Base-by-base conservation (phyloP, 2,888 invertebrate genomes). In the Oscheius sp. region DNA sequence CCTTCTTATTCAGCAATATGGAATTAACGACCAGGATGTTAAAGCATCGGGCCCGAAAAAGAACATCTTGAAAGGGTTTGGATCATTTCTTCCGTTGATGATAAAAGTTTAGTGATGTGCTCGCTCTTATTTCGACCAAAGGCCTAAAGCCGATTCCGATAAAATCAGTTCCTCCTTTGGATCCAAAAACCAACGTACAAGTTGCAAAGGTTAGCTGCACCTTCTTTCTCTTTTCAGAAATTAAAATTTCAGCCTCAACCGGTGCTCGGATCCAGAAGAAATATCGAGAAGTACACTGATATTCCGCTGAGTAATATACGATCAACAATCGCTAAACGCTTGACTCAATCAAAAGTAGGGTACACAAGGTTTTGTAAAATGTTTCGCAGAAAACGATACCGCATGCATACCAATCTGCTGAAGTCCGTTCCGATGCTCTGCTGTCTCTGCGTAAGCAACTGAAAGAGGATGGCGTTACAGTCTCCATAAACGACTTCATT, bases 401-500 rank as follows among this genome's bases (percentile, higher is more conserved):
- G n/a, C 93, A 93, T 89, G 91, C 92, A 1, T 93, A 93, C 87
- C 90, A 91, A n/a, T 90, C 90, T n/a, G 90, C 92, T 47, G 91
- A 92, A 62, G 92, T 92, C 74, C 89, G 90, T 71, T 90, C 92
- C 55, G 91, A 91, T 81, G 90, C 91, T 57, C 85, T 93, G 13
- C 86, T 90, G 5, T 89, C 90, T 62, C 83, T 93, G 1, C 90
- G 93, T 13, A 90, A 91, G 75, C 89, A 91, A 78, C 89, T 93
- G 57, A 84, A 84, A 42, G 57, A 70, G 9, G 76, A 77, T 35
- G 80, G 80, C 70, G 76, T 74, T 21, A 72, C 78, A 77, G 91
- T 93, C 1, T 93, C 93, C 2, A 89, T 93, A 10, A 93, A 93
- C 89, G 93, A 93, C 88, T 92, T 93, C 81, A 90, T 93, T 50